These are phyloP conservation scores for Axis porcinus DNA, from an alignment of 2,113 vertebrate genomes.

Conservation along the genomic window DNA sequence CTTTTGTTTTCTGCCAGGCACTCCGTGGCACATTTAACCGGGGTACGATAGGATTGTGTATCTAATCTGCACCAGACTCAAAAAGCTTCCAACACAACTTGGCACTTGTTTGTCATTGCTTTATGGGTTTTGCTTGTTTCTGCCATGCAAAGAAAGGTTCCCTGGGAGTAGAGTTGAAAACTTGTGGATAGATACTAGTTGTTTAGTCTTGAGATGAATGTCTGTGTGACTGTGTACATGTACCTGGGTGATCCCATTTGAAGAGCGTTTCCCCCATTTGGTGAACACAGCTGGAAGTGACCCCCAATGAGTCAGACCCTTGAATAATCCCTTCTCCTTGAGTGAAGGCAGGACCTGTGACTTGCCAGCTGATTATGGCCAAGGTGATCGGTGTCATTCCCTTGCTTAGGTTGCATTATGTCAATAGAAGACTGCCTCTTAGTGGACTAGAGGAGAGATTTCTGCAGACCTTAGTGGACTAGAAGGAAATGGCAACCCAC, in stretches of 20 bases:
- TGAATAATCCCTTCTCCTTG: background rate
- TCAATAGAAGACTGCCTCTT: background rate
- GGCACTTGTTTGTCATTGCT: background rate
- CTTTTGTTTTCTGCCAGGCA: conserved; percentile 41
- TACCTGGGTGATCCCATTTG: background rate
- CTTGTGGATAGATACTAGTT: background rate
- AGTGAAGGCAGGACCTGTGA: background rate
- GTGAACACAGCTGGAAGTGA: background rate
- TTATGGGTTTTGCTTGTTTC: background rate
- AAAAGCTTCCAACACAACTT: background rate
- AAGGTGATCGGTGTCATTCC: background rate
- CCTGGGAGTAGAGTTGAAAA: background rate
- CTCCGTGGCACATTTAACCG: background rate
- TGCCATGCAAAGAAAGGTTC: background rate
- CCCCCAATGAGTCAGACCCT: background rate
- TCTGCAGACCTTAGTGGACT: background rate
- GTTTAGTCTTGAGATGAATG: background rate
- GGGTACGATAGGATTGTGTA: fast-evolving
- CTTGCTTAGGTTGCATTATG: background rate
- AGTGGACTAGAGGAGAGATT: background rate
- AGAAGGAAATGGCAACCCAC: background rate
- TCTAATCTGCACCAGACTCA: background rate
- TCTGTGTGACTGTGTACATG: background rate
- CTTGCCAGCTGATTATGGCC: background rate
- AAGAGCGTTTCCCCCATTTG: background rate